Percentiles rank a stretch among this genome's conserved stretches.
phyloP scores from a whole-genome alignment of 2,113 vertebrate genomes.

The Mustelus asterias region DNA sequence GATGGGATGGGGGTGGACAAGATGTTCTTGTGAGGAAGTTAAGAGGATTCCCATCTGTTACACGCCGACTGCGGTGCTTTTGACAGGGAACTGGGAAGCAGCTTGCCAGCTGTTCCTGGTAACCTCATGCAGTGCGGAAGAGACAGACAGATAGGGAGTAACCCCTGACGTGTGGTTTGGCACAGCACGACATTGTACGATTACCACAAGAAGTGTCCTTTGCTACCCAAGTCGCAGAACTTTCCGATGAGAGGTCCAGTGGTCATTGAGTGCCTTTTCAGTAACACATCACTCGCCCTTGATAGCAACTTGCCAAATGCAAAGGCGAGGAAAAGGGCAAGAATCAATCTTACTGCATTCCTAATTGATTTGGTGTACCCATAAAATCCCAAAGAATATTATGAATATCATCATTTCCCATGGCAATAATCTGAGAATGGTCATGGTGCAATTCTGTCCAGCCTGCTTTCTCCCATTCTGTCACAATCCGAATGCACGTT shows the following conservation, averaged over 20 bases:
- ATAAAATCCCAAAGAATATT: too few species aligned
- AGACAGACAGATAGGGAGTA: neutral
- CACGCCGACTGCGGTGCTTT: neutral
- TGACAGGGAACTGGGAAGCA: neutral
- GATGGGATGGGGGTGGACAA: neutral
- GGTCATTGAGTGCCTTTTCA: neutral
- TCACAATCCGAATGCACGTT: neutral
- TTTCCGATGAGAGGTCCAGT: neutral
- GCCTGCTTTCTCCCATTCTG: neutral
- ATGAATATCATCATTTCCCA: neutral
- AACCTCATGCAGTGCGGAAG: neutral
- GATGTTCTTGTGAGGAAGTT: neutral
- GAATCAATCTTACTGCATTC: neutral
- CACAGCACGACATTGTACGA: neutral
- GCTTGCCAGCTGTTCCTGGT: too few species aligned
- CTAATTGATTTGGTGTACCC: neutral
- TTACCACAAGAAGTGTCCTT: neutral
- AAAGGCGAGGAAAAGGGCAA: neutral
- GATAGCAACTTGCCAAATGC: neutral
- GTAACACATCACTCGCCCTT: neutral
- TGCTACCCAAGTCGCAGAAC: neutral
- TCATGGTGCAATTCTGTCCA: neutral
- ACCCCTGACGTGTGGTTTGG: neutral
- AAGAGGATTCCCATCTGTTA: neutral
- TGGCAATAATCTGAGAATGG: neutral